These are phyloP conservation scores for Elymnias hypermnestra DNA, from an alignment of 1,140 invertebrate species.

Conservation along the genomic window DNA sequence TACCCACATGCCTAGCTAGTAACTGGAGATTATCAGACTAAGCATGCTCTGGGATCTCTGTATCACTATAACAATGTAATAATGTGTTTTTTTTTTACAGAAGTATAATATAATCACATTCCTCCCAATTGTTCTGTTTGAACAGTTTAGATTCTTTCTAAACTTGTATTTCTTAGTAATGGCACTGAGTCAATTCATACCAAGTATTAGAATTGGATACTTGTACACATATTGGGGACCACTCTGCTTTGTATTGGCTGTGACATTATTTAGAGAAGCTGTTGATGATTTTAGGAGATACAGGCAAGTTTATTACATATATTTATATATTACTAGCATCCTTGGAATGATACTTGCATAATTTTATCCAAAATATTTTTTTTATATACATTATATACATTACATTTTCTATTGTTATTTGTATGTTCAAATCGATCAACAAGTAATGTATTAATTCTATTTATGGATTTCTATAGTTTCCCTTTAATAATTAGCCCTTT, in stretches of 20 bases:
- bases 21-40: too few species aligned
- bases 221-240: conserved; percentile 99
- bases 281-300: conserved; percentile 96
- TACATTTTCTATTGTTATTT: too few species aligned
- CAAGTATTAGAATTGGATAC: conserved; percentile 96
- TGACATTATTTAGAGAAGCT: conserved; percentile 97
- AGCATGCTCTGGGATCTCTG: too few species aligned
- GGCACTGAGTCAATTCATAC: conserved; percentile 98
- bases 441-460: too few species aligned
- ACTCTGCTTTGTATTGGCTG: conserved; percentile 95
- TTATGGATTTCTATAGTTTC: too few species aligned
- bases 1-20: too few species aligned
- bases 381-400: too few species aligned
- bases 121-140: conserved; percentile 96
- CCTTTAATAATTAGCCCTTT: too few species aligned
- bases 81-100: conserved; percentile 62
- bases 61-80: too few species aligned
- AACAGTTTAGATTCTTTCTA: conserved; percentile 99
- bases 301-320: conserved; percentile 37
- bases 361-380: too few species aligned
- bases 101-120: conserved; percentile 99
- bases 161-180: conserved; percentile 99
- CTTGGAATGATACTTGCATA: too few species aligned
- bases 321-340: background rate
- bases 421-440: too few species aligned